Conservation (phyloP, 2,888 invertebrate genomes). For the Leptopterna dolabrata region DNA sequence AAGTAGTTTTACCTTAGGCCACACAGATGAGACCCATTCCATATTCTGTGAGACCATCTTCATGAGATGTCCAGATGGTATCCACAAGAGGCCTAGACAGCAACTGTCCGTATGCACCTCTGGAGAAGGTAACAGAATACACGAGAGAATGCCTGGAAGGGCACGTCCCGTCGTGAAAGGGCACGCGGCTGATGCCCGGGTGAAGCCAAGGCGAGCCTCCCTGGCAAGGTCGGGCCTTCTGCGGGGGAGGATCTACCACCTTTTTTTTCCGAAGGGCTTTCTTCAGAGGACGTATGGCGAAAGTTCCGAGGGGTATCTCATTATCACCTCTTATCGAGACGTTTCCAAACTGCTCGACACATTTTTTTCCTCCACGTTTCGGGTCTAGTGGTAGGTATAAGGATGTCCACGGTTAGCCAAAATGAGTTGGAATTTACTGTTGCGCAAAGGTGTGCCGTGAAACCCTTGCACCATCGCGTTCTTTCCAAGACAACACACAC, state of each 20-base stretch:
- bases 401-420: background rate
- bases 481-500: background rate
- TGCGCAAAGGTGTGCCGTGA: background rate
- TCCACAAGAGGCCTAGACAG: conserved; percentile 5
- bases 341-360: background rate
- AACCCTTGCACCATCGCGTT: background rate
- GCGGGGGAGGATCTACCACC: background rate
- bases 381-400: background rate
- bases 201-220: conserved; percentile 16
- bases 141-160: background rate
- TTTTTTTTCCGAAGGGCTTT: background rate
- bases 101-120: background rate
- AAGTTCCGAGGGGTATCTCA: background rate
- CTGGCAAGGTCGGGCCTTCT: conserved; percentile 9
- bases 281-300: background rate
- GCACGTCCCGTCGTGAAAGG: conserved; percentile 23
- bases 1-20: background rate
- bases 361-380: background rate
- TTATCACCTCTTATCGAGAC: background rate
- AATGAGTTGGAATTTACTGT: background rate
- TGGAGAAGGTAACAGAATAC: background rate
- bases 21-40: background rate
- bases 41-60: background rate
- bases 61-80: background rate
- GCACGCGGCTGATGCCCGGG: background rate